phyloP scores from a whole-genome alignment of 2,797 vertebrate genomes.

The Carapus acus region DNA sequence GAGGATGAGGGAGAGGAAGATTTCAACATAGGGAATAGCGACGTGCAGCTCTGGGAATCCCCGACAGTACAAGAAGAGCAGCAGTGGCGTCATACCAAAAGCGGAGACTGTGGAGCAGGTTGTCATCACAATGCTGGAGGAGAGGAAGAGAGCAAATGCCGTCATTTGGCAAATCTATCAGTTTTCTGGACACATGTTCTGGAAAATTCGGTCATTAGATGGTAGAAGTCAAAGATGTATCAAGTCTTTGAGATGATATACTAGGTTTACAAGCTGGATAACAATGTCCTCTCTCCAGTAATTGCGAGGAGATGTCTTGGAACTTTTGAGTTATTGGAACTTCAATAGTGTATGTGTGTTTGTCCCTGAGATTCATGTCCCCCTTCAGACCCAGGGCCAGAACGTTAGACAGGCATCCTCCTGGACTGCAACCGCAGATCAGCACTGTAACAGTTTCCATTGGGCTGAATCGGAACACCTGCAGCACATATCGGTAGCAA shows the following conservation, averaged over 20 bases:
- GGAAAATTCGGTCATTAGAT: too few relatives aligned
- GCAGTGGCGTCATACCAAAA: conserved; percentile 81
- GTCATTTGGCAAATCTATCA: too few relatives aligned
- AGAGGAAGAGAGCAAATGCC: neutral
- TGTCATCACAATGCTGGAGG: conserved; percentile 78
- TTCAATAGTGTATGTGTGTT: neutral
- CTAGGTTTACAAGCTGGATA: too few relatives aligned
- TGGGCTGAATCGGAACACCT: conserved; percentile 64
- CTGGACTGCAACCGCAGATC: conserved; percentile 80
- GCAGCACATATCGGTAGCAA: conserved; percentile 31
- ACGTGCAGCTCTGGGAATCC: conserved; percentile 64
- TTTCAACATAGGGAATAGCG: conserved; percentile 72
- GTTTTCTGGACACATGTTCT: too few relatives aligned
- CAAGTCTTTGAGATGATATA: too few relatives aligned
- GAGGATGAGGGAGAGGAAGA: conserved; percentile 63
- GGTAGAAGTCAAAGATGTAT: too few relatives aligned
- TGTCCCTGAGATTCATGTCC: conserved; percentile 85
- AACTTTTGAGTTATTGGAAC: too few relatives aligned
- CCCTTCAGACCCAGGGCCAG: conserved; percentile 72
- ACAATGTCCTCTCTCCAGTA: too few relatives aligned
- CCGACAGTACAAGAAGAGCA: conserved; percentile 75
- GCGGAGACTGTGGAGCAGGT: conserved; percentile 73
- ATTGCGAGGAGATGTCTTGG: too few relatives aligned
- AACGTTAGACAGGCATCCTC: conserved; percentile 77
- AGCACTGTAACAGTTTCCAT: conserved; percentile 71